A percentile compares a stretch with the other conserved stretches of the same genome.
These are phyloP conservation scores for Mandrillus leucophaeus DNA, from an alignment of 2,113 vertebrate genomes.

Conservation along the genomic window DNA sequence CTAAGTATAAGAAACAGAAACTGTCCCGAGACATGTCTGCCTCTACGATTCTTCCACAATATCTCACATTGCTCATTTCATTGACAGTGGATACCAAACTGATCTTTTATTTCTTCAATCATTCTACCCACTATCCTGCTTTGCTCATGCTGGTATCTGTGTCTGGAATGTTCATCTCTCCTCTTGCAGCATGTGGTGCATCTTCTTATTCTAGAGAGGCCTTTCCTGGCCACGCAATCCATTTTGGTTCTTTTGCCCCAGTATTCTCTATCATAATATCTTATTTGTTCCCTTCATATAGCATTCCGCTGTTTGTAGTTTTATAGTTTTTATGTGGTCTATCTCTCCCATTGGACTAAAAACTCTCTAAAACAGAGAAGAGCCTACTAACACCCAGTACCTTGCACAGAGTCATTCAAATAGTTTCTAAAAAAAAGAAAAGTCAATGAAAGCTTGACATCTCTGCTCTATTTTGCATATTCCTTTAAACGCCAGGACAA, in stretches of 20 bases:
- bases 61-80: background rate
- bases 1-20: background rate
- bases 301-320: background rate
- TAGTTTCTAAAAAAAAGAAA: background rate
- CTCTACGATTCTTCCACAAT: accelerated
- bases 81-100: background rate
- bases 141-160: background rate
- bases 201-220: background rate
- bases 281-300: background rate
- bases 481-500: background rate
- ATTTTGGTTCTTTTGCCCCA: background rate
- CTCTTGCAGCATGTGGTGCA: background rate
- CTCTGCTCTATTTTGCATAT: background rate
- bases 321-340: background rate
- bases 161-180: accelerated
- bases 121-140: background rate
- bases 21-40: background rate
- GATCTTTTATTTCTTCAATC: background rate
- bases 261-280: background rate
- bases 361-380: background rate
- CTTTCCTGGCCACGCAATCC: background rate
- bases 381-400: background rate
- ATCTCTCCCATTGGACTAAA: background rate
- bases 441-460: background rate
- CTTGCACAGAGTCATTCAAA: background rate